Percentiles rank a stretch among this genome's conserved stretches.
Conservation (phyloP, 2,888 invertebrate genomes). For the Sturmia bella region DNA sequence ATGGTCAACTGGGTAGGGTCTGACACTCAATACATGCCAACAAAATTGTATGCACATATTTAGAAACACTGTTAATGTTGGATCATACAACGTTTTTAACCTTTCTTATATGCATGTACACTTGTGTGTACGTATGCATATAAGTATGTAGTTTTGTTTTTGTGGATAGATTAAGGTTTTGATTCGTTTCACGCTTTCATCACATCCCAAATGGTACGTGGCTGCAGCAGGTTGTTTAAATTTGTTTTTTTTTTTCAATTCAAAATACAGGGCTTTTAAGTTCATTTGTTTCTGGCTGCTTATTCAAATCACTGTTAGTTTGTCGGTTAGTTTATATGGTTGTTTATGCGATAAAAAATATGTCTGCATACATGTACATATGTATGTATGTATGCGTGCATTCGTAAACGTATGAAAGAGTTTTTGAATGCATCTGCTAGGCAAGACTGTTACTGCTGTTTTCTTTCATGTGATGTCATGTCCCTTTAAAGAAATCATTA, state of each 20-base stretch:
- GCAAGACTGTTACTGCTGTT: slow-evolving; percentile 23
- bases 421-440: slow-evolving; percentile 42
- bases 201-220: slow-evolving; percentile 64
- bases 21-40: slow-evolving; percentile 37
- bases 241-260: slow-evolving; percentile 22
- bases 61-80: background rate
- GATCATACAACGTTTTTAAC: slow-evolving; percentile 1
- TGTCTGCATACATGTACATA: background rate
- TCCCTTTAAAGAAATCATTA: slow-evolving; percentile 52
- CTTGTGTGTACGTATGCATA: background rate
- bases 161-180: slow-evolving; percentile 49
- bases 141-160: background rate
- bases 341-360: slow-evolving; percentile 20
- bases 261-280: slow-evolving; percentile 22
- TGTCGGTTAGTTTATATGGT: background rate
- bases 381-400: too few species aligned
- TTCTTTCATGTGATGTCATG: slow-evolving; percentile 21
- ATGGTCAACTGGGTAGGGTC: too few species aligned
- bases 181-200: slow-evolving; percentile 67
- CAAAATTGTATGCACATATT: background rate
- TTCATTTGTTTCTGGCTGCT: slow-evolving; percentile 8
- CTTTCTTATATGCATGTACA: background rate
- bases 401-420: background rate
- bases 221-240: slow-evolving; percentile 62
- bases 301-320: slow-evolving; percentile 18